Base-by-base conservation (phyloP, 64 coral and sea anemone genomes). In the Acropora yongei region DNA sequence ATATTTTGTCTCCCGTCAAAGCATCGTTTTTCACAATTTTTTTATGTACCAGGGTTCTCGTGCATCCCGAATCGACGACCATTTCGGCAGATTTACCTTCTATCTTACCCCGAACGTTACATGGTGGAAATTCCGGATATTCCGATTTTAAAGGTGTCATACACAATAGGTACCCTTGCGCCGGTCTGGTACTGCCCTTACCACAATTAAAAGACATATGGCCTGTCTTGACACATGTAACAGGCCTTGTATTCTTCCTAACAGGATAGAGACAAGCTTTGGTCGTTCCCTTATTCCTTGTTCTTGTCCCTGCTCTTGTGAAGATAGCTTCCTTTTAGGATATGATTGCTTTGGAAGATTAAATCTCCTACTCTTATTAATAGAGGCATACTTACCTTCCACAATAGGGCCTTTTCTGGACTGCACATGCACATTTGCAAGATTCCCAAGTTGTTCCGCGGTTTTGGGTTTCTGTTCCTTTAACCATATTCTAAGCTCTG, bases 391-490 rank as follows among this genome's bases (percentile, higher is more conserved):
- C 51, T 9, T 55, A 5, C 51, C 51, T 9, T 55, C 51, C 51
- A 55, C 51, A 55, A 55, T 4, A 2, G 78, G 89, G 12, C 89
- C 78, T 57, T 91, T 91, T 16, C 78, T 82, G 10, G 46, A 55
- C 51, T 55, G 51, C 4, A 55, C 51, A 55, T 55, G 51, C 9
- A 55, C 4, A 9, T 55, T 55, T 9, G 51, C 51, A 55, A 55
- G 51, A 55, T 55, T 55, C 51, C 51, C 51, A 55, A 55, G 51
- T 55, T 55, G 4, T 9, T 55, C 78, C 10, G 89, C 12, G 1
- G 67, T 82, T 20, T 74, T 51, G 2, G 78, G 63, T 55, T 81
- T 82, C n/a, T 44, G 18, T 19, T 91, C 78, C 17, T 72, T 91
- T 17, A 91, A 74, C 89, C 89, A 91, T 47, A 9, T 9, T 9